phyloP scores from a whole-genome alignment of 2,113 vertebrate species.

The Cynocephalus volans region DNA sequence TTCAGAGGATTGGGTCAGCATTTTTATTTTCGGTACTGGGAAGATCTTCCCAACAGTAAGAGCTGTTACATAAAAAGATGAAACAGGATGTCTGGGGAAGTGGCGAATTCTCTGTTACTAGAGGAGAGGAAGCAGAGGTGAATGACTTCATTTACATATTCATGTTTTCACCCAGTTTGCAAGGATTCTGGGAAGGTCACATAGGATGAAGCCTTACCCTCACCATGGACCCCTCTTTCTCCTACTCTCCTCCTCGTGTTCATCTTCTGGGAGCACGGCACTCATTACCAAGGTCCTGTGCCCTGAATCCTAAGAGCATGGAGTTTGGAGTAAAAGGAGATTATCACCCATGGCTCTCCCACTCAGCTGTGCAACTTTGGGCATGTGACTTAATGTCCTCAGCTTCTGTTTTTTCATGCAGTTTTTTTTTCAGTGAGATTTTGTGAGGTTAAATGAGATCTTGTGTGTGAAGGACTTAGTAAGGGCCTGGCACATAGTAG shows the following conservation, averaged over 20 bases:
- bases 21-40: slow-evolving; percentile 19
- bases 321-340: not conserved
- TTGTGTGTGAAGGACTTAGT: not conserved
- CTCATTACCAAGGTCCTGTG: not conserved
- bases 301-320: rapidly evolving
- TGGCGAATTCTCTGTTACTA: not conserved
- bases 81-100: not conserved
- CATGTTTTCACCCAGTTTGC: not conserved
- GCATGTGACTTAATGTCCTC: rapidly evolving
- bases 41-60: not conserved
- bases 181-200: not conserved
- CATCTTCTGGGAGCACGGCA: not conserved
- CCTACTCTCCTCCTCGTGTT: not conserved
- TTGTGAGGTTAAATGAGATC: not conserved
- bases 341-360: not conserved
- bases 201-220: rapidly evolving
- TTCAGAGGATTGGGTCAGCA: not conserved
- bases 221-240: rapidly evolving
- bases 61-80: not conserved
- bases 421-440: not conserved
- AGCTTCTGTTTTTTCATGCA: not conserved
- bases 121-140: not conserved
- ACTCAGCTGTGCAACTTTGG: too few species aligned
- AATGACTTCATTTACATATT: not conserved
- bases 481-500: not conserved